Percentiles rank a stretch among this genome's conserved stretches.
Evolutionary conservation across 2,888 invertebrate genomes (phyloP).

Genomic region (Harpagoxenus sublaevis): DNA sequence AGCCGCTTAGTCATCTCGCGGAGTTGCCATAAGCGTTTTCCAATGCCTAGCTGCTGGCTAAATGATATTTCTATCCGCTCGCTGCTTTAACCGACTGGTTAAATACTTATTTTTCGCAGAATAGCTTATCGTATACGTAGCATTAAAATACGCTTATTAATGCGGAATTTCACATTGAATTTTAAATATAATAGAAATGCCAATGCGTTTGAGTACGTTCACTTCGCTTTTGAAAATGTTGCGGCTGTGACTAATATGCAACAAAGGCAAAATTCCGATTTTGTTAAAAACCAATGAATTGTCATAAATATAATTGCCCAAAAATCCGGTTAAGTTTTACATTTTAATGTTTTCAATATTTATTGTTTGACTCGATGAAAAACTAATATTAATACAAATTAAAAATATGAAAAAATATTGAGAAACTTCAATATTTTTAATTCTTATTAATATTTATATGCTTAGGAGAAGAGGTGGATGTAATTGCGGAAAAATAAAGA

Average conservation of each 20-base stretch:
- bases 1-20: conserved; percentile 73
- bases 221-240: conserved; percentile 21
- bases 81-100: conserved; percentile 65
- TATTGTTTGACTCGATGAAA: not conserved
- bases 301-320: not conserved
- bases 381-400: not conserved
- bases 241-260: not conserved
- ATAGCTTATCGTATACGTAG: not conserved
- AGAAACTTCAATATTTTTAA: not conserved
- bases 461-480: not conserved
- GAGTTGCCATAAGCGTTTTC: conserved; percentile 82
- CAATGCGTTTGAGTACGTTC: not conserved
- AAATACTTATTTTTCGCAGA: conserved; percentile 53
- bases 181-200: not conserved
- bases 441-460: not conserved
- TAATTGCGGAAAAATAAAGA: not conserved
- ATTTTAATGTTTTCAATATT: not conserved
- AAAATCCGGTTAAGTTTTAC: not conserved
- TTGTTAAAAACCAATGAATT: not conserved
- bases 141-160: conserved; percentile 40
- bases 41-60: conserved; percentile 77
- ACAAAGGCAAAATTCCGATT: conserved; percentile 15
- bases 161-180: conserved; percentile 24
- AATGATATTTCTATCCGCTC: conserved; percentile 68
- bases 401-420: not conserved